phyloP scores from a whole-genome alignment of 2,797 vertebrate genomes.

The Vireo griseus region DNA sequence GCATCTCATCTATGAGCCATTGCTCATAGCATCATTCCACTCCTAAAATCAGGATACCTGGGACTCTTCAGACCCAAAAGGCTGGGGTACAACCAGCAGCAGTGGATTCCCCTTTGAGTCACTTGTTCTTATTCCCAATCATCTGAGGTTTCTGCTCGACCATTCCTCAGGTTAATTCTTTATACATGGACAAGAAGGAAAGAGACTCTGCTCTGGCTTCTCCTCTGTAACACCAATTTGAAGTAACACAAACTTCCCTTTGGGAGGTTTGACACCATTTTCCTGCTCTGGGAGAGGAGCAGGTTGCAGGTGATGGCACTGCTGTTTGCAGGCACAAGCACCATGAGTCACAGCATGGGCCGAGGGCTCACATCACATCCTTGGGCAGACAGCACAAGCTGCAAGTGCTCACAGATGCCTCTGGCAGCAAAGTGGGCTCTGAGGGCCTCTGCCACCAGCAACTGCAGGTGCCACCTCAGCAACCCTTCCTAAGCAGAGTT shows the following conservation, averaged over 20 bases:
- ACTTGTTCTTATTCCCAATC: neutral
- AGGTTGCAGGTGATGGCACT: neutral
- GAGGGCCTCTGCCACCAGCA: neutral
- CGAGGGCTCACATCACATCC: neutral
- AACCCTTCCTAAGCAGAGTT: neutral
- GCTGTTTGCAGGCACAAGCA: neutral
- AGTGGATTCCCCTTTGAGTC: neutral
- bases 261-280: neutral
- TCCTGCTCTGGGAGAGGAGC: neutral
- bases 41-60: neutral
- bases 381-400: neutral
- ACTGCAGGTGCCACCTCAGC: neutral
- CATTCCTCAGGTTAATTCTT: neutral
- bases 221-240: neutral
- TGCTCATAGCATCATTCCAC: neutral
- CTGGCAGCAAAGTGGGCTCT: neutral
- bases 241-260: neutral
- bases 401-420: accelerated
- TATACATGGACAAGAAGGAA: neutral
- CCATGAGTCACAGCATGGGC: accelerated
- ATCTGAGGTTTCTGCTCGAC: neutral
- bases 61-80: neutral
- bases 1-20: neutral
- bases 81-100: neutral
- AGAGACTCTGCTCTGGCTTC: neutral